Conservation (phyloP, 2,113 vertebrate species). For the Phoenicopterus ruber region DNA sequence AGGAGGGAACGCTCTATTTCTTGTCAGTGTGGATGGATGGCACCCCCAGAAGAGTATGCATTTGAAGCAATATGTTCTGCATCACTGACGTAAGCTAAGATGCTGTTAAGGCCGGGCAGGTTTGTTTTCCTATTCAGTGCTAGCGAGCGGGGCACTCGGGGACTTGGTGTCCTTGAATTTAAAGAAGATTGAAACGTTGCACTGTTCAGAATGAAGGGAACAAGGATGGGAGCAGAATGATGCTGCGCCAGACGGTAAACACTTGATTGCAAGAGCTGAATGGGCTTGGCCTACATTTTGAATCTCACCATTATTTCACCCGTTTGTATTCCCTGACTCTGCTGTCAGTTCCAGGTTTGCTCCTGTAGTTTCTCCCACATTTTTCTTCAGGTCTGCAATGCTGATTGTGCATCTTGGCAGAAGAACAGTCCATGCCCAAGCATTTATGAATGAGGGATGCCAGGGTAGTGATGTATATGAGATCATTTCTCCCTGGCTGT, state of each 20-base stretch:
- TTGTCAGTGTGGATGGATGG: slow-evolving; percentile 50
- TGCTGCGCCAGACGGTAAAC: background rate
- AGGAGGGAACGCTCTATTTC: slow-evolving; percentile 38
- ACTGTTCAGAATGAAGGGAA: slow-evolving; percentile 33
- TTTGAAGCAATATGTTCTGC: slow-evolving; percentile 48
- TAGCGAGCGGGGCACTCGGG: background rate
- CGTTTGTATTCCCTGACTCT: background rate
- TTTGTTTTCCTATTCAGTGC: slow-evolving; percentile 34
- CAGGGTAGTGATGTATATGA: background rate
- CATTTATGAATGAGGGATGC: background rate
- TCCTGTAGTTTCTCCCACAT: background rate
- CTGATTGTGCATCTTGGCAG: background rate
- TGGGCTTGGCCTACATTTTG: slow-evolving; percentile 10
- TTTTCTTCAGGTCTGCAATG: background rate
- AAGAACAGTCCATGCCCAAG: background rate
- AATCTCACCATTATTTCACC: background rate
- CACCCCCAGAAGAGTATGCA: slow-evolving; percentile 30
- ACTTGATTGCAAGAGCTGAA: slow-evolving; percentile 9
- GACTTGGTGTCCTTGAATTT: slow-evolving; percentile 54
- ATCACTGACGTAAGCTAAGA: slow-evolving; percentile 44
- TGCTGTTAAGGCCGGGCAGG: slow-evolving; percentile 3
- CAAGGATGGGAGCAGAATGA: background rate
- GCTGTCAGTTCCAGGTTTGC: background rate
- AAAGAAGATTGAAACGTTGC: slow-evolving; percentile 46
- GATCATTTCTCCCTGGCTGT: background rate